Evolutionary conservation across 1,140 invertebrate genomes (phyloP).

Genomic region (Drosophila teissieri): DNA sequence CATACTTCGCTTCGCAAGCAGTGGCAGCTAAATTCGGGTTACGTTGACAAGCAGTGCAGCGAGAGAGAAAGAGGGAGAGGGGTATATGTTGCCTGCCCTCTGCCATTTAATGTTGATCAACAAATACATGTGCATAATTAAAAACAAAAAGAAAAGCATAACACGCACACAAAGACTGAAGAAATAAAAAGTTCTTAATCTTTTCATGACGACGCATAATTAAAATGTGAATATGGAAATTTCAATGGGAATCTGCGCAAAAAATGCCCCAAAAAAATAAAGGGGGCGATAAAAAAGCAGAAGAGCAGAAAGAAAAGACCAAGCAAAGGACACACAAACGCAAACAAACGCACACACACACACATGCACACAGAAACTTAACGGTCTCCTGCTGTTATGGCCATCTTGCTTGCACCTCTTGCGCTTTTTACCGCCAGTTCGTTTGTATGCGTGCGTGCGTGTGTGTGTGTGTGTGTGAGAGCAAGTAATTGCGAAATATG

Average conservation of each 20-base stretch:
- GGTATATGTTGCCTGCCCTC: conserved; percentile 2
- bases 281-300: conserved; percentile 3
- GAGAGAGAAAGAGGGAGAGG: neutral
- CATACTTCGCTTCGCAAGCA: conserved; percentile 54
- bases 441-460: conserved; percentile 3
- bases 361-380: conserved; percentile 64
- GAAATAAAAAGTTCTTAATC: conserved; percentile 69
- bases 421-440: conserved; percentile 58
- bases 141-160: conserved; percentile 44
- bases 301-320: conserved; percentile 41
- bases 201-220: conserved; percentile 80
- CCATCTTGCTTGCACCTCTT: conserved; percentile 49
- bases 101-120: conserved; percentile 27
- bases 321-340: conserved; percentile 22
- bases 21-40: conserved; percentile 4
- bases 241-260: conserved; percentile 58
- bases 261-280: conserved; percentile 44
- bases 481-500: conserved; percentile 79
- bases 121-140: conserved; percentile 74
- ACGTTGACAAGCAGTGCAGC: neutral
- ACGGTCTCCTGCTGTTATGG: conserved; percentile 59
- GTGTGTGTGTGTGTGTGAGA: conserved; percentile 39
- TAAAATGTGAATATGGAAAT: conserved; percentile 81
- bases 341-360: conserved; percentile 20
- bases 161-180: conserved; percentile 36